A percentile compares a stretch with the other conserved stretches of the same genome.
These are phyloP conservation scores for Gobio gobio DNA, from an alignment of 2,113 vertebrate species.

Conservation along the genomic window DNA sequence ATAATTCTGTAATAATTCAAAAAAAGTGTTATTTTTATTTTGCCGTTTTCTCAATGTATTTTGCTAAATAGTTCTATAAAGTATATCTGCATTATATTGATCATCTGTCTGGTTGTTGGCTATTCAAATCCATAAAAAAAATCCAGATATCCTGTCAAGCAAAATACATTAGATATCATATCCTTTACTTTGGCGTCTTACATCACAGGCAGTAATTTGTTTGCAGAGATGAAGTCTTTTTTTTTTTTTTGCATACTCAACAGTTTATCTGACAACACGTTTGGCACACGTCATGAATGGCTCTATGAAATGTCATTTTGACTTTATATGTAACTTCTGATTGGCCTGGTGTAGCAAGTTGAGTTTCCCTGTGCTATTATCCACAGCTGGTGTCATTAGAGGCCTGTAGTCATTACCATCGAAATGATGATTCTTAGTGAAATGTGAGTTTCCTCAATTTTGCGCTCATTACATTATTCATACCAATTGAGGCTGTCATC, in stretches of 20 bases:
- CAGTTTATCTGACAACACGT: neutral
- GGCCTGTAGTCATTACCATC: conserved; percentile 39
- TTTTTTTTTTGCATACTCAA: neutral
- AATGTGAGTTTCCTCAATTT: conserved; percentile 37
- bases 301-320: neutral
- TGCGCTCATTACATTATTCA: conserved; percentile 55
- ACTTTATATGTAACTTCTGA: neutral
- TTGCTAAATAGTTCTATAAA: neutral
- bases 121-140: neutral
- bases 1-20: neutral
- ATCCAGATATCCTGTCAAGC: neutral
- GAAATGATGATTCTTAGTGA: conserved; percentile 43
- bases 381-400: conserved; percentile 30
- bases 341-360: conserved; percentile 2
- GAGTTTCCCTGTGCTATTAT: conserved; percentile 14
- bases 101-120: neutral
- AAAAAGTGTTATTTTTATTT: neutral
- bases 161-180: neutral
- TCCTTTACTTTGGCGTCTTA: neutral
- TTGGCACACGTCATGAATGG: neutral
- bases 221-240: neutral
- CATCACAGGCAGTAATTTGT: neutral
- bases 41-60: neutral
- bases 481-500: conserved; percentile 59
- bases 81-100: neutral